A percentile compares a stretch with the other conserved stretches of the same genome.
Conservation (phyloP, 2,113 vertebrate genomes). For the Onychostruthus taczanowskii region DNA sequence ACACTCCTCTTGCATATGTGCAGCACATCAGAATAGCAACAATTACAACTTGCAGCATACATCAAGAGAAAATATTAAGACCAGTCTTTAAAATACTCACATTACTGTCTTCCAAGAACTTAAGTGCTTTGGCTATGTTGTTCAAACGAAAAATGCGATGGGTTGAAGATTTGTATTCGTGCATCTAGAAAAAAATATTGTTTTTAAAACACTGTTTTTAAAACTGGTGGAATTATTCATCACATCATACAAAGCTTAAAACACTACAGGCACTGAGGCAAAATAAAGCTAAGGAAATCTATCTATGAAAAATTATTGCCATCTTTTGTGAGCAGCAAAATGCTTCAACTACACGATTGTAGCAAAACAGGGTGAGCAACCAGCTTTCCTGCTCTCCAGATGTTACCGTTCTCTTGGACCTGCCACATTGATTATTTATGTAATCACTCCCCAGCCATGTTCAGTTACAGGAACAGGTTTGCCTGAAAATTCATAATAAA, state of each 20-base stretch:
- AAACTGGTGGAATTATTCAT: background rate
- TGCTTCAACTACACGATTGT: background rate
- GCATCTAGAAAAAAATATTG: conserved; percentile 79
- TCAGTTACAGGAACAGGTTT: background rate
- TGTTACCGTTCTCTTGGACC: background rate
- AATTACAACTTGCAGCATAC: background rate
- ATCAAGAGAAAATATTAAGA: background rate
- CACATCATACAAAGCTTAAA: background rate
- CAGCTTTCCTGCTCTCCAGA: background rate
- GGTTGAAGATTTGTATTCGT: conserved; percentile 89
- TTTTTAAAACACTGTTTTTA: background rate
- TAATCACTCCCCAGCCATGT: background rate
- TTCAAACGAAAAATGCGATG: conserved; percentile 97
- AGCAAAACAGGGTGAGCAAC: background rate
- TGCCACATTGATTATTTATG: background rate
- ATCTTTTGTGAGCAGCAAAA: background rate
- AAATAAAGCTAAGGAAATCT: background rate
- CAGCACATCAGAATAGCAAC: background rate
- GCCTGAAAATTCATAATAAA: background rate
- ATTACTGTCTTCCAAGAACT: conserved; percentile 93
- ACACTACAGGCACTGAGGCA: background rate
- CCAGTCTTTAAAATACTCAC: conserved; percentile 75
- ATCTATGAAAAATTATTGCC: background rate
- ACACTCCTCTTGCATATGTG: background rate
- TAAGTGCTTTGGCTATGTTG: conserved; percentile 94